A percentile compares a stretch with the other conserved stretches of the same genome.
Conservation (phyloP, 2,797 vertebrate genomes). For the Trachops cirrhosus region DNA sequence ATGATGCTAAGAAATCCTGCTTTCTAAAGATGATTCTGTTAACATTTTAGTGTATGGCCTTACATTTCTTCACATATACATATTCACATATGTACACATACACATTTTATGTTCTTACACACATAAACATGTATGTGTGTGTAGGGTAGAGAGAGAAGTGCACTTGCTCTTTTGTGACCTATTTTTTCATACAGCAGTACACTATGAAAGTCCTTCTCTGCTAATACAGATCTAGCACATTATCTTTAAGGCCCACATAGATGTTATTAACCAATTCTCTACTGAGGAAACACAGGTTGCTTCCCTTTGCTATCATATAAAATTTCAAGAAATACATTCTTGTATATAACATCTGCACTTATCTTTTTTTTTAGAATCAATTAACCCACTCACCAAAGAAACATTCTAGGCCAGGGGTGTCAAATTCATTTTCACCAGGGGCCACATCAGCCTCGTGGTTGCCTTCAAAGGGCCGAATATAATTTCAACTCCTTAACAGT, state of each 20-base stretch:
- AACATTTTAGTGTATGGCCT: not conserved
- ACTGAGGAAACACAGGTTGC: not conserved
- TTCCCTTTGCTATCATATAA: not conserved
- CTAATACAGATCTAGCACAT: not conserved
- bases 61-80: not conserved
- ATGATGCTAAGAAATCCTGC: not conserved
- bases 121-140: not conserved
- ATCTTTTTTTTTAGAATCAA: not conserved
- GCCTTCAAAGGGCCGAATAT: no score
- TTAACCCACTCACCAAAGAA: not conserved
- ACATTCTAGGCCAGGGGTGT: not conserved
- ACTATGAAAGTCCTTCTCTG: not conserved
- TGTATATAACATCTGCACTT: not conserved
- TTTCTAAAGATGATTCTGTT: constrained; percentile 1
- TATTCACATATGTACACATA: not conserved
- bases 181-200: not conserved
- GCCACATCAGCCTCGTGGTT: no score
- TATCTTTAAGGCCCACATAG: not conserved
- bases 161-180: not conserved
- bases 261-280: not conserved
- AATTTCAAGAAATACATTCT: constrained; percentile 16
- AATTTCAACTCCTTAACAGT: no score
- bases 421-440: no score
- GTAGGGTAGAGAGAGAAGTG: not conserved
- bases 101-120: not conserved